Evolutionary conservation across 2,888 invertebrate species (phyloP).

Genomic region (Dioctria rufipes): DNA sequence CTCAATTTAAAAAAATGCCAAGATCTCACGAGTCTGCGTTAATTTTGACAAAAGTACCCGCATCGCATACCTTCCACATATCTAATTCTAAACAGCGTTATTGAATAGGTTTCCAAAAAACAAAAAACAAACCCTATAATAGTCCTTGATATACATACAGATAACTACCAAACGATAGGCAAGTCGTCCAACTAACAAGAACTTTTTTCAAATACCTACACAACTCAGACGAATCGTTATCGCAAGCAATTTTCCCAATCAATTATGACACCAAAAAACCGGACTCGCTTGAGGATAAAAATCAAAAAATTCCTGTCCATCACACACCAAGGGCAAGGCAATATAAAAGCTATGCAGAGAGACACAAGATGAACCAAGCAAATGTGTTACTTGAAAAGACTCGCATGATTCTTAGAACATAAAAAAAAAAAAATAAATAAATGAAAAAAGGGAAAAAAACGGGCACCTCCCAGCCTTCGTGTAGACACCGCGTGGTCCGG

Average conservation of each 20-base stretch:
- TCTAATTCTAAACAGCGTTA: no score
- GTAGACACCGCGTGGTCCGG: constrained; percentile 21
- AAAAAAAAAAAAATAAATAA: no score
- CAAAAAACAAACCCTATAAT: no score
- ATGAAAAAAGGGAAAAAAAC: background rate
- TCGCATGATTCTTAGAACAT: background rate
- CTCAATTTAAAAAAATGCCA: no score
- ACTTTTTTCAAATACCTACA: no score
- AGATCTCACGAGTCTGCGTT: no score
- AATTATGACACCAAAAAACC: constrained; percentile 28
- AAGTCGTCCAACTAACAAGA: no score
- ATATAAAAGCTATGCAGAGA: background rate
- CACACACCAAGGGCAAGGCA: background rate
- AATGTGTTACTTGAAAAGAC: background rate
- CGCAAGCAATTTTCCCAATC: background rate
- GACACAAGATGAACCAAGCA: background rate
- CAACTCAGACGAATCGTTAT: background rate
- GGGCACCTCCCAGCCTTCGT: constrained; percentile 17
- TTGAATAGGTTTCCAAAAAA: no score
- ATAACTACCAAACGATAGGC: no score
- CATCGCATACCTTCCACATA: no score
- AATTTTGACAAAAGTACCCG: no score
- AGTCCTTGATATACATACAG: no score
- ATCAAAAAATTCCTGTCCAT: constrained; percentile 24
- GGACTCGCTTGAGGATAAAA: constrained; percentile 9